Conservation (phyloP, 1,140 invertebrate genomes). For the Ceratoteleas bidentatus region DNA sequence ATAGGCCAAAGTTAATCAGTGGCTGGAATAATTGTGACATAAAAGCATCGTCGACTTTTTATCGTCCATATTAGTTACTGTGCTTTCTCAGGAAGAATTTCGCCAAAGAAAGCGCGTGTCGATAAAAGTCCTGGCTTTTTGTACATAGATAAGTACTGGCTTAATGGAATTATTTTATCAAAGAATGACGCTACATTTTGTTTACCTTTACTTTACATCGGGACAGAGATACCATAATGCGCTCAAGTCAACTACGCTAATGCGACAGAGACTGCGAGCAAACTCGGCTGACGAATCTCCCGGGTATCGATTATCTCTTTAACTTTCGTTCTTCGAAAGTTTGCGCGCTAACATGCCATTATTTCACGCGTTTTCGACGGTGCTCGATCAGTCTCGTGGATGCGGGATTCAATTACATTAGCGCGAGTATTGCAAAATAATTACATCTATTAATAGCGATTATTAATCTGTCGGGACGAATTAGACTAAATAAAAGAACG, state of each 20-base stretch:
- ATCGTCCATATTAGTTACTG: too few relatives aligned
- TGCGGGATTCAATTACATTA: constrained; percentile 24
- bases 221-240: constrained; percentile 48
- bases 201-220: constrained; percentile 63
- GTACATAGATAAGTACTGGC: constrained; percentile 38
- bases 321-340: constrained; percentile 39
- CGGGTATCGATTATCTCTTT: constrained; percentile 60
- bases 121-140: constrained; percentile 27
- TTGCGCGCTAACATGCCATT: constrained; percentile 31
- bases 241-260: constrained; percentile 57
- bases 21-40: too few relatives aligned
- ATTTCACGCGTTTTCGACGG: constrained; percentile 32
- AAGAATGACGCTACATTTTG: constrained; percentile 53
- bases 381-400: constrained; percentile 18
- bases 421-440: constrained; percentile 30
- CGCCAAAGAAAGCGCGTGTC: constrained; percentile 19
- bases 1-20: too few relatives aligned
- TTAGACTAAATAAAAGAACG: constrained; percentile 15
- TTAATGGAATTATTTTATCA: constrained; percentile 60
- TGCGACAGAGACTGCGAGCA: constrained; percentile 50
- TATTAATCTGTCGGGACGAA: constrained; percentile 15
- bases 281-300: constrained; percentile 42
- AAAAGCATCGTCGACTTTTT: too few relatives aligned
- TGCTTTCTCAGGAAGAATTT: too few relatives aligned
- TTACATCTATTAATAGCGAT: constrained; percentile 21